Evolutionary conservation across 1,140 invertebrate genomes (phyloP).

Genomic region (Triops cancriformis): DNA sequence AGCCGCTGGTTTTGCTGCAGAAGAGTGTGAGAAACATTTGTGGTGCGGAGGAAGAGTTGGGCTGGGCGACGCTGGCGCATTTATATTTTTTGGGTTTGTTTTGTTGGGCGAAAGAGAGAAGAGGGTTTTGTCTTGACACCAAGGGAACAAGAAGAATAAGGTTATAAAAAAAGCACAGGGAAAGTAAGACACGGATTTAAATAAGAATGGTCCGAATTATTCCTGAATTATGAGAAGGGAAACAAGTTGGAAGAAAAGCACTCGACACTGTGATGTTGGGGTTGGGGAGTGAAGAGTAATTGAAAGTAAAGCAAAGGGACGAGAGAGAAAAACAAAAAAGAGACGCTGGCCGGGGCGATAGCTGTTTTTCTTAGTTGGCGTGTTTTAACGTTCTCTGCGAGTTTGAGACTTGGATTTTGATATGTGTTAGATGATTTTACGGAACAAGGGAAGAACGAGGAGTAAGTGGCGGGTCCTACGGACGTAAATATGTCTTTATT

Average conservation of each 20-base stretch:
- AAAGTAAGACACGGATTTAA: background rate
- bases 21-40: background rate
- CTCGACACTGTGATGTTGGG: no score
- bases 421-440: background rate
- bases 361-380: conserved; percentile 19
- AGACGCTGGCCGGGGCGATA: conserved; percentile 18
- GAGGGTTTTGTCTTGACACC: background rate
- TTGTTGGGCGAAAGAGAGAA: background rate
- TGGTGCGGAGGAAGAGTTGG: background rate
- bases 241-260: conserved; percentile 19
- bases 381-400: background rate
- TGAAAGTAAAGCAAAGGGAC: conserved; percentile 14
- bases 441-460: no score
- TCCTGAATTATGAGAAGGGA: conserved; percentile 3
- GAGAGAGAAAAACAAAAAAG: conserved; percentile 19
- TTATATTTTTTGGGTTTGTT: background rate
- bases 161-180: background rate
- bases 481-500: no score
- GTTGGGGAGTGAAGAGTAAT: no score
- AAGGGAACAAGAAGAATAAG: background rate
- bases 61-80: background rate
- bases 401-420: background rate
- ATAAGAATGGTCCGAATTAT: background rate
- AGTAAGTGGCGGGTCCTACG: no score
- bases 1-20: background rate